phyloP scores from a whole-genome alignment of 2,797 vertebrate genomes.

The Myotis findleyi region DNA sequence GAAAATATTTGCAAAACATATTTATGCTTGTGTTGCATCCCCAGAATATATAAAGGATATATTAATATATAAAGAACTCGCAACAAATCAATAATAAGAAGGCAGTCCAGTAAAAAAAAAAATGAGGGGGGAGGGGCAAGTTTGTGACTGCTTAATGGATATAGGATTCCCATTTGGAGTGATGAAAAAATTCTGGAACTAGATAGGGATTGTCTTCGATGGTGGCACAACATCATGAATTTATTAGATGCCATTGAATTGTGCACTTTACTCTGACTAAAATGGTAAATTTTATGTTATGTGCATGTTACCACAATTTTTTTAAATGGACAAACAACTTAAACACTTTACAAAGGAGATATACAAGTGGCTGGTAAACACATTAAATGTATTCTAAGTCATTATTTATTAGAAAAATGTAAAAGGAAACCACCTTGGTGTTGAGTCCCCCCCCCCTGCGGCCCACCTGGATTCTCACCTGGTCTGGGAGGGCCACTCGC shows the following conservation, averaged over 20 bases:
- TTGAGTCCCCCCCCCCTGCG: background rate
- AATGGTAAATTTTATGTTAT: background rate
- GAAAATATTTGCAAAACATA: background rate
- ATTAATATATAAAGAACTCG: background rate
- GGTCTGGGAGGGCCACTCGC: slow-evolving; percentile 86
- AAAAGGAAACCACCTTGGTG: background rate
- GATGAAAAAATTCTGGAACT: background rate
- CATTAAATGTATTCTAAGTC: background rate
- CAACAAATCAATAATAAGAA: background rate
- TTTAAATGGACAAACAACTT: background rate
- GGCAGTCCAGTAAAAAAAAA: background rate
- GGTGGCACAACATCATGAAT: background rate
- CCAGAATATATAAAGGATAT: background rate
- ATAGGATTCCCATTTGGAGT: background rate
- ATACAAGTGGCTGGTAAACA: background rate
- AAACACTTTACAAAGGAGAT: background rate
- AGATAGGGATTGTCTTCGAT: background rate
- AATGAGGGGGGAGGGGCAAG: background rate
- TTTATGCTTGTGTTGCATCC: background rate
- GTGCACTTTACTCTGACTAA: background rate
- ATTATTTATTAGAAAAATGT: background rate
- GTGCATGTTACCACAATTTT: background rate
- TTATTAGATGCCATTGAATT: background rate
- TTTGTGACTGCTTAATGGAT: background rate
- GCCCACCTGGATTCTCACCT: slow-evolving; percentile 77